These are phyloP conservation scores for Euphydryas editha DNA, from an alignment of 2,888 invertebrate genomes.

Conservation along the genomic window DNA sequence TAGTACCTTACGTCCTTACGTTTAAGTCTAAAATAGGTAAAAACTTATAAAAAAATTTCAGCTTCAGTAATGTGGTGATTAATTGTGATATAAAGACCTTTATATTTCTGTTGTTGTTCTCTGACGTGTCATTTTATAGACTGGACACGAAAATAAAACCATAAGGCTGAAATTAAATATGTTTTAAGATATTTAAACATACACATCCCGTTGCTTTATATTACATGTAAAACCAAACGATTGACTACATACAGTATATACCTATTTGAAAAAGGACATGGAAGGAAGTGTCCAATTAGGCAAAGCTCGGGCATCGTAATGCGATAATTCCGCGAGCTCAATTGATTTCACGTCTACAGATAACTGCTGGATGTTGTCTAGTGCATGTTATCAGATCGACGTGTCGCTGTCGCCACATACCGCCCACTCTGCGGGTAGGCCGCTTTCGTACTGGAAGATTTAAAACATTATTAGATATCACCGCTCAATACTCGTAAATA, in stretches of 20 bases:
- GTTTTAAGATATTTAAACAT: constrained; percentile 44
- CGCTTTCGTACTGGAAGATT: constrained; percentile 46
- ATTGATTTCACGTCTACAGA: constrained; percentile 76
- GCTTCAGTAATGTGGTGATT: constrained; percentile 72
- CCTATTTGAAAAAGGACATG: constrained; percentile 52
- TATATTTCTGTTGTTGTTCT: constrained; percentile 75
- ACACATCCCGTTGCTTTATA: constrained; percentile 14
- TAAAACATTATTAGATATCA: constrained; percentile 41
- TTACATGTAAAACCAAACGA: constrained; percentile 27
- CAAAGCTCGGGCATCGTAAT: constrained; percentile 67
- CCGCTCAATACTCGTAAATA: constrained; percentile 32
- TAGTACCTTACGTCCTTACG: constrained; percentile 46
- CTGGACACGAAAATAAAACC: constrained; percentile 60
- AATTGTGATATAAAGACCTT: constrained; percentile 79
- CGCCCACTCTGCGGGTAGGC: constrained; percentile 70
- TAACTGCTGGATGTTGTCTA: constrained; percentile 77
- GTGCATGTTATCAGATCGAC: constrained; percentile 75
- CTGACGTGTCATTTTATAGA: constrained; percentile 67
- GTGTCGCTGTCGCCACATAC: constrained; percentile 66
- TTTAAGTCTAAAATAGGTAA: constrained; percentile 50
- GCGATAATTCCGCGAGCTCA: constrained; percentile 77
- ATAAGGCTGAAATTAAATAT: constrained; percentile 54
- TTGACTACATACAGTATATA: constrained; percentile 42
- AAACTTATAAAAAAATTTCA: constrained; percentile 37
- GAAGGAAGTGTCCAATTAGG: constrained; percentile 77